Conservation (phyloP, 2,888 invertebrate species). For the Elegia similella region DNA sequence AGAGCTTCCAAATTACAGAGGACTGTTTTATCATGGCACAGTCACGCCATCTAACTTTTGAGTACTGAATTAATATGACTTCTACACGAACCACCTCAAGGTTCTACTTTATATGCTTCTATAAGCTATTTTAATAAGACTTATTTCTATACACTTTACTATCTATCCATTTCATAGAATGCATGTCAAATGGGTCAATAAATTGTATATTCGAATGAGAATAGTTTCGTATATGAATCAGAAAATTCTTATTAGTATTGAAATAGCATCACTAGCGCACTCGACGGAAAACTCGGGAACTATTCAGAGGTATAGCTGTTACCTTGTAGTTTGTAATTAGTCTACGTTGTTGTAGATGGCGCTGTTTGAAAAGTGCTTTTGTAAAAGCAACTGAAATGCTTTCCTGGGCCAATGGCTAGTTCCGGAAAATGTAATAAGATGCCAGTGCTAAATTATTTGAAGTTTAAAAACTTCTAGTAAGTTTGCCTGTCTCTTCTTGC, state of each 20-base stretch:
- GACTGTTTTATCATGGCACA: conserved; percentile 41
- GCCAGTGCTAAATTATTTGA: background rate
- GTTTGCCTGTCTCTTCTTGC: too few species aligned
- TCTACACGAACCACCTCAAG: conserved; percentile 16
- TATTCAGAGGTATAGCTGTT: background rate
- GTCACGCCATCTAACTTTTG: conserved; percentile 57
- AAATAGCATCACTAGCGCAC: conserved; percentile 1
- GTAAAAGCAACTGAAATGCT: background rate
- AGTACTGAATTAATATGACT: conserved; percentile 29
- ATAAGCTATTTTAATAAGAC: background rate
- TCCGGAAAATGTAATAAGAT: background rate
- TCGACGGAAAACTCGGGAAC: background rate
- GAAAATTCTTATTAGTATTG: background rate
- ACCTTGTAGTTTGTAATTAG: background rate
- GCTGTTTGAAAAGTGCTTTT: background rate
- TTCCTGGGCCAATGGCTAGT: background rate
- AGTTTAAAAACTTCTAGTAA: too few species aligned
- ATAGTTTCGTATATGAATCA: background rate
- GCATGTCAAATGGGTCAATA: background rate
- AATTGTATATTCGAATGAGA: background rate
- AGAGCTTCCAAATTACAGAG: conserved; percentile 22
- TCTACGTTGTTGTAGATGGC: background rate
- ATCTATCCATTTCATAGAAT: background rate
- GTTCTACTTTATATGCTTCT: background rate
- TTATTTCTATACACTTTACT: background rate